Percentiles rank a stretch among this genome's conserved stretches.
These are phyloP conservation scores for Pagetopsis macropterus DNA, from an alignment of 2,797 vertebrate species.

Conservation along the genomic window DNA sequence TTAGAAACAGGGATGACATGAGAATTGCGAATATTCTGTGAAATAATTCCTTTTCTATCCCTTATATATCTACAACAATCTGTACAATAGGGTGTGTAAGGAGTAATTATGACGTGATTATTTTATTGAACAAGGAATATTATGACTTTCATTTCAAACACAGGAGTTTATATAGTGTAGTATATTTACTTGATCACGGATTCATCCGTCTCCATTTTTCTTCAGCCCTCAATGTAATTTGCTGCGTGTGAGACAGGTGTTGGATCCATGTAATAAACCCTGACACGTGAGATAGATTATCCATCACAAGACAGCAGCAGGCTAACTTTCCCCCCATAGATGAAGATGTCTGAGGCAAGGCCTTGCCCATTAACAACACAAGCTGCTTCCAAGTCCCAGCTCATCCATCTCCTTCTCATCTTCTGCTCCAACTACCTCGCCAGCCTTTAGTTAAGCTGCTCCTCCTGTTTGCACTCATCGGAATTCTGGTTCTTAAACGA, in stretches of 20 bases:
- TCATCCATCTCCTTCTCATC: conserved; percentile 52
- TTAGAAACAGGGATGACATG: not conserved
- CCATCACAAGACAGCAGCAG: conserved; percentile 33
- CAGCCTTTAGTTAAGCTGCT: conserved; percentile 30
- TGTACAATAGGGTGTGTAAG: not conserved
- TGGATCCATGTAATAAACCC: conserved; percentile 41
- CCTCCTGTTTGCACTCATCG: conserved; percentile 9
- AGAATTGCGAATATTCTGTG: not conserved
- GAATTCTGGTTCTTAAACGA: conserved; percentile 3
- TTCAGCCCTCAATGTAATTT: conserved; percentile 20
- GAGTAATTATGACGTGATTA: not conserved
- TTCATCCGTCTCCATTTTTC: conserved; percentile 22
- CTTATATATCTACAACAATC: not conserved
- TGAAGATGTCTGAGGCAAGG: conserved; percentile 48
- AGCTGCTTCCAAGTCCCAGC: conserved; percentile 61
- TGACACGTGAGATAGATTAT: conserved; percentile 36
- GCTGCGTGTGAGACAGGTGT: conserved; percentile 35
- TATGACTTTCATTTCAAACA: not conserved
- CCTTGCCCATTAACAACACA: conserved; percentile 63
- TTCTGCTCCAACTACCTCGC: conserved; percentile 15
- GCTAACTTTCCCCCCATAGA: conserved; percentile 26
- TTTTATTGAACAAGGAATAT: not conserved
- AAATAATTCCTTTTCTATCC: not conserved
- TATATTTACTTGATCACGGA: not conserved
- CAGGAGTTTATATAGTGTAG: not conserved